Evolutionary conservation across 2,888 invertebrate species (phyloP).

Genomic region (Lithophane semibrunnea): DNA sequence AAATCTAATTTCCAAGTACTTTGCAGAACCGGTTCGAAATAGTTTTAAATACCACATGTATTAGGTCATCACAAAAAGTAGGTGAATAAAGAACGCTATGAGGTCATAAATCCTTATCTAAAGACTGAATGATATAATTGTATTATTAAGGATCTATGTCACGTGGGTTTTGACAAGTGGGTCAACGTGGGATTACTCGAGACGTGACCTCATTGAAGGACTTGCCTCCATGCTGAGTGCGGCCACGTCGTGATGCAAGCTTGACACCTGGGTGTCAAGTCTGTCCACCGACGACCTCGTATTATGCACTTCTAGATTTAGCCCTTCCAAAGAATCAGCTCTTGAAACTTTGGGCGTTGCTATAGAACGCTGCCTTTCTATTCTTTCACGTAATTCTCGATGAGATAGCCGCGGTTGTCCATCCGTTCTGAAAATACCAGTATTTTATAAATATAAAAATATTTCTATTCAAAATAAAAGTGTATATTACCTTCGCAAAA

Average conservation of each 20-base stretch:
- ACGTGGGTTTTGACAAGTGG: slow-evolving; percentile 29
- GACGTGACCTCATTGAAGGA: slow-evolving; percentile 54
- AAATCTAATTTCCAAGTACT: slow-evolving; percentile 3
- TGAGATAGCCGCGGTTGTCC: slow-evolving; percentile 83
- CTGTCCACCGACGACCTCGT: slow-evolving; percentile 92
- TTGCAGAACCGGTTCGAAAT: slow-evolving; percentile 18
- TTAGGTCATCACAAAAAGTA: slow-evolving; percentile 18
- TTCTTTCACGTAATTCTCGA: slow-evolving; percentile 91
- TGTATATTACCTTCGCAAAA: slow-evolving; percentile 4
- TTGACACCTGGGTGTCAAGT: slow-evolving; percentile 95
- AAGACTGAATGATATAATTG: slow-evolving; percentile 63
- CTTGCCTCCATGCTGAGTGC: slow-evolving; percentile 95
- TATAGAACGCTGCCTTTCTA: slow-evolving; percentile 92
- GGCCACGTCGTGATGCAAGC: slow-evolving; percentile 96
- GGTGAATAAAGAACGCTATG: slow-evolving; percentile 21
- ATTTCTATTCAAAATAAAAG: neutral
- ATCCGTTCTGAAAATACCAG: slow-evolving; percentile 76
- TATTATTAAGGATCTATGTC: slow-evolving; percentile 48
- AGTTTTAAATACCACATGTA: slow-evolving; percentile 10
- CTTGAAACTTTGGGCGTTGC: slow-evolving; percentile 89
- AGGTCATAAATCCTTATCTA: slow-evolving; percentile 52
- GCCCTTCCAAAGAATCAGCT: slow-evolving; percentile 91
- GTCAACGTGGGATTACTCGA: slow-evolving; percentile 39
- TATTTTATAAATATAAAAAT: neutral
- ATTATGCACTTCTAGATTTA: slow-evolving; percentile 90